Percentiles rank a stretch among this genome's conserved stretches.
Evolutionary conservation across 1,140 invertebrate genomes (phyloP).

Genomic region (Augochlora pura): DNA sequence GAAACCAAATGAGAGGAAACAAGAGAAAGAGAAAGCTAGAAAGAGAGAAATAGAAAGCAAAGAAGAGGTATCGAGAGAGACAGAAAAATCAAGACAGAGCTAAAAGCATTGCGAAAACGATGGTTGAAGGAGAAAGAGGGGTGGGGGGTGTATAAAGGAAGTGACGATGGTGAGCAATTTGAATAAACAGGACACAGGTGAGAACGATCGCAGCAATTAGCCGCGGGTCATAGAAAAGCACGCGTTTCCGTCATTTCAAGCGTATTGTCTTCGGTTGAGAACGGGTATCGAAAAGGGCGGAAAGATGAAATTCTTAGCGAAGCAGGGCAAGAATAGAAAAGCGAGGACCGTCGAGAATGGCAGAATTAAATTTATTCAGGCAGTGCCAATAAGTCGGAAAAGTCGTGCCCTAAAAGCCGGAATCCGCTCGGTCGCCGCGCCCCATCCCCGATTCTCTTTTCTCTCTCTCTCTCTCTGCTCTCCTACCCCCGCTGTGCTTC

Average conservation of each 20-base stretch:
- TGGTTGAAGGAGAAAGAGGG: too few species aligned
- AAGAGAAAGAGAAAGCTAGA: too few species aligned
- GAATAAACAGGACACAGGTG: too few species aligned
- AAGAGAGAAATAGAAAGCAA: too few species aligned
- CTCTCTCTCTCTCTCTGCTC: slow-evolving; percentile 4
- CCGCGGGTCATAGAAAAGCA: slow-evolving; percentile 11
- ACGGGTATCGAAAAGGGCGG: slow-evolving; percentile 46
- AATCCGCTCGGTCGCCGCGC: slow-evolving; percentile 61
- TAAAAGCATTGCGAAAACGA: too few species aligned
- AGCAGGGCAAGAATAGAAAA: slow-evolving; percentile 61
- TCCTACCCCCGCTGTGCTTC: neutral
- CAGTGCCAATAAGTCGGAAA: slow-evolving; percentile 75
- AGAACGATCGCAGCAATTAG: slow-evolving; percentile 16
- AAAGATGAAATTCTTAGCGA: slow-evolving; percentile 74
- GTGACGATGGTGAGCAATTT: too few species aligned
- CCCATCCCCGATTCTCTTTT: slow-evolving; percentile 29
- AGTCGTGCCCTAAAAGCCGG: slow-evolving; percentile 71
- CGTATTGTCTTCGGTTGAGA: slow-evolving; percentile 34
- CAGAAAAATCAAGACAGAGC: too few species aligned
- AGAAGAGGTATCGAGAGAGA: too few species aligned
- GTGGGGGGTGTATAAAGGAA: neutral
- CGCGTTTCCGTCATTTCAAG: slow-evolving; percentile 28
- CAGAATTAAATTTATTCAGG: slow-evolving; percentile 77
- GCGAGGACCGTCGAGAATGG: slow-evolving; percentile 59
- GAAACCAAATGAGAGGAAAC: too few species aligned